These are phyloP conservation scores for Gymnopithys bicolor DNA, from an alignment of 2,797 vertebrate genomes.

Conservation along the genomic window DNA sequence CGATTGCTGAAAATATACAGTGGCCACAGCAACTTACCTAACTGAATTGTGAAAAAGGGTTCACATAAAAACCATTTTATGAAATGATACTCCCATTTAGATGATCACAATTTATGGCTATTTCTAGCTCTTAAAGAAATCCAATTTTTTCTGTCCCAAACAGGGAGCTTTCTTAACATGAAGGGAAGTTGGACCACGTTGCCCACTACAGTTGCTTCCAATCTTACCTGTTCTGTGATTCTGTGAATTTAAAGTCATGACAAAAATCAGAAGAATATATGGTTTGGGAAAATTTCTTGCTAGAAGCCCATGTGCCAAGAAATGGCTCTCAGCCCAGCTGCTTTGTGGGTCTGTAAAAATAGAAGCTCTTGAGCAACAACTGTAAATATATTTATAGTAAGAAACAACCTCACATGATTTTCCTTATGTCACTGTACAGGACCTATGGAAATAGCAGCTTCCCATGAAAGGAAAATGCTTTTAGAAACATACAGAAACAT, in stretches of 20 bases:
- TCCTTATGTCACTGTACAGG: neutral
- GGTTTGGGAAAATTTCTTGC: neutral
- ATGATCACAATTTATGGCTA: neutral
- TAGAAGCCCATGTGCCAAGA: neutral
- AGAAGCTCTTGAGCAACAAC: neutral
- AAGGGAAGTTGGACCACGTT: neutral
- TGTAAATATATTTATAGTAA: neutral
- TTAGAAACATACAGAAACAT: neutral
- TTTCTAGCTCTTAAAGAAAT: neutral
- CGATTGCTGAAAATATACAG: slow-evolving; percentile 67
- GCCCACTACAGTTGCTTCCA: neutral
- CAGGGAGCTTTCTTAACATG: neutral
- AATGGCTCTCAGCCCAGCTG: neutral
- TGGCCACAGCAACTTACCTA: slow-evolving; percentile 55
- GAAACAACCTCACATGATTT: neutral
- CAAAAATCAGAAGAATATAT: neutral
- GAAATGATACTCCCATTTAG: slow-evolving; percentile 44
- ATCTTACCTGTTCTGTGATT: too few species aligned
- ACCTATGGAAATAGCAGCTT: neutral
- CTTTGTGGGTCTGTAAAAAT: neutral
- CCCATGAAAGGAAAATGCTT: neutral
- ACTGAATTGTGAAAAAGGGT: slow-evolving; percentile 28
- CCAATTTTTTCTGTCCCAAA: neutral
- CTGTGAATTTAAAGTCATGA: neutral
- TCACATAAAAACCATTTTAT: slow-evolving; percentile 63